Conservation (phyloP, 2,113 vertebrate species). For the Urocitellus parryii region DNA sequence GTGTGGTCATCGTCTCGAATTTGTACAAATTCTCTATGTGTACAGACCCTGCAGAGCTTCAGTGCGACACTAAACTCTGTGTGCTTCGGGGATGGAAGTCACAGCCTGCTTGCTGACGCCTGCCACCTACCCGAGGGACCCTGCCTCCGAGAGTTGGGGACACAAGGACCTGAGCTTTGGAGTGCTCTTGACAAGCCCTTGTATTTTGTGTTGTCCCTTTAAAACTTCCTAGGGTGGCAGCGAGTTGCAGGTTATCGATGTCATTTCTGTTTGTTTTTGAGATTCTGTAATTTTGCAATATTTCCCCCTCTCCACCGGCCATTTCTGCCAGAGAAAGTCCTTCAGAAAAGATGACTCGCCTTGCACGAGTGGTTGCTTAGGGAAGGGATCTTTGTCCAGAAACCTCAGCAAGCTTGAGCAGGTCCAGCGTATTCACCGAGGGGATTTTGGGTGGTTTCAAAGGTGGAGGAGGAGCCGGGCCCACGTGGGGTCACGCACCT, state of each 20-base stretch:
- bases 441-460: neutral
- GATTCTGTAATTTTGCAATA: too few relatives aligned
- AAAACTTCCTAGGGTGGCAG: neutral
- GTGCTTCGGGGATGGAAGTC: neutral
- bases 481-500: too few relatives aligned
- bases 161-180: neutral
- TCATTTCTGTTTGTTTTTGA: neutral
- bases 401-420: neutral
- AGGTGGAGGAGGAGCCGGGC: neutral
- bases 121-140: accelerated
- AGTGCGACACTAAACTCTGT: neutral
- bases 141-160: neutral
- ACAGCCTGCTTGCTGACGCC: neutral
- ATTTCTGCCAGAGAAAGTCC: neutral
- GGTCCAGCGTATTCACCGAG: too few relatives aligned
- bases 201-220: neutral
- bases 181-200: accelerated
- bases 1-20: neutral
- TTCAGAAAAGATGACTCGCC: neutral
- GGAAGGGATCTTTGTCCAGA: neutral
- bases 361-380: neutral
- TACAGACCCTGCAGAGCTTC: neutral
- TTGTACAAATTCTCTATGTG: neutral
- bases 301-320: too few relatives aligned
- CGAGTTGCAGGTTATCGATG: neutral